Evolutionary conservation across 1,140 invertebrate species (phyloP).

Genomic region (Bombus balteatus): DNA sequence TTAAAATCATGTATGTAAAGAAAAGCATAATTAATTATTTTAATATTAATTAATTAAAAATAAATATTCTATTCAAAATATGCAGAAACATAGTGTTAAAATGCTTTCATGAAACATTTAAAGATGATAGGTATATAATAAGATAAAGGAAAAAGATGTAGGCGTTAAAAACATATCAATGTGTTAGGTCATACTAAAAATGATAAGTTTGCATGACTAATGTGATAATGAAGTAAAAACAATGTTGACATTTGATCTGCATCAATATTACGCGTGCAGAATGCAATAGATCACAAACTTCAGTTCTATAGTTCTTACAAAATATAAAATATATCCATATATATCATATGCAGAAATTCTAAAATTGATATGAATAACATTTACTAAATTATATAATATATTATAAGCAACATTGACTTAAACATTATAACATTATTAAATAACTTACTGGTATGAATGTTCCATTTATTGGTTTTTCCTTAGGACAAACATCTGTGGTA

Average conservation of each 20-base stretch:
- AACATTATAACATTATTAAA: background rate
- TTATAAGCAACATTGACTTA: background rate
- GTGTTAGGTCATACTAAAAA: background rate
- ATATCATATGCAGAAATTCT: background rate
- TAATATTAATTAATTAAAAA: conserved; percentile 1
- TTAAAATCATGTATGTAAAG: background rate
- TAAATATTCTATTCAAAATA: conserved; percentile 18
- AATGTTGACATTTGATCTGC: conserved; percentile 29
- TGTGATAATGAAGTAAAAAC: background rate
- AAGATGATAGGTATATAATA: background rate
- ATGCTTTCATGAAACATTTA: background rate
- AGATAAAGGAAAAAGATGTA: conserved; percentile 15
- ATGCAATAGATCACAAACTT: background rate
- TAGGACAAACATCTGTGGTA: conserved; percentile 85
- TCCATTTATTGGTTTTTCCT: conserved; percentile 81
- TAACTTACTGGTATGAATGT: conserved; percentile 84
- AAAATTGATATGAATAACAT: background rate
- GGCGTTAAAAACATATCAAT: background rate
- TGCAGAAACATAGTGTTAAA: background rate
- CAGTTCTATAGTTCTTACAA: background rate
- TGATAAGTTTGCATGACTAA: conserved; percentile 47
- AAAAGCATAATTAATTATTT: background rate
- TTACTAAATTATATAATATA: background rate
- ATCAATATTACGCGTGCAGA: background rate
- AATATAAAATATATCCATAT: background rate